These are phyloP conservation scores for Hippopotamus amphibius DNA, from an alignment of 2,113 vertebrate species.

Conservation along the genomic window DNA sequence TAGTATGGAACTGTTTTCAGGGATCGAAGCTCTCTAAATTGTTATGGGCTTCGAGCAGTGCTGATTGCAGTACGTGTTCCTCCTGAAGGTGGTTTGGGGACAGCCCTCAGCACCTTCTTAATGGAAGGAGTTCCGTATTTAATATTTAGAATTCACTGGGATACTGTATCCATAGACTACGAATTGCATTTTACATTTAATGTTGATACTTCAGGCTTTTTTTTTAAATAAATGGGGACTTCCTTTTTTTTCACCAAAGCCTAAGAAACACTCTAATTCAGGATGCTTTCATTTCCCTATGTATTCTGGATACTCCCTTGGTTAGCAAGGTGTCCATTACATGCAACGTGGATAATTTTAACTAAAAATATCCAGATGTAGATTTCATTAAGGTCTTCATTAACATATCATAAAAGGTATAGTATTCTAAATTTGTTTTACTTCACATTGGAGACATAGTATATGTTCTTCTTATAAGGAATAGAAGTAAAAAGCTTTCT, in stretches of 20 bases:
- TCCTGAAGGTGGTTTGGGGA: background rate
- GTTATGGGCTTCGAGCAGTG: background rate
- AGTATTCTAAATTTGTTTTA: constrained; percentile 21
- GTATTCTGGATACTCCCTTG: constrained; percentile 17
- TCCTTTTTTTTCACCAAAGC: background rate
- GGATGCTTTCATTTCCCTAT: background rate
- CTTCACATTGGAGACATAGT: background rate
- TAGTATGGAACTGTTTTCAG: background rate
- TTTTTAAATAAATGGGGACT: background rate
- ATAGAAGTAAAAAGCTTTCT: constrained; percentile 22
- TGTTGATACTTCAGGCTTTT: background rate
- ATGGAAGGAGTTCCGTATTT: background rate
- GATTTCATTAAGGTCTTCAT: constrained; percentile 10
- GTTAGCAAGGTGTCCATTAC: background rate
- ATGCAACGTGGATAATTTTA: background rate
- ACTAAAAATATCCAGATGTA: background rate
- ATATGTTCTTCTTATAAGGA: constrained; percentile 26
- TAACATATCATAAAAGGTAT: background rate
- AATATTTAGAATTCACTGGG: background rate
- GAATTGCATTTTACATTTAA: constrained; percentile 15
- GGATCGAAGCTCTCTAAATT: background rate
- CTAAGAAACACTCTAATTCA: constrained; percentile 1
- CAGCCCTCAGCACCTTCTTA: background rate
- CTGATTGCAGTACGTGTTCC: background rate
- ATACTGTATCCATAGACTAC: background rate